Evolutionary conservation across 2,797 vertebrate species (phyloP).

Genomic region (Schizopygopsis malacanthus): DNA sequence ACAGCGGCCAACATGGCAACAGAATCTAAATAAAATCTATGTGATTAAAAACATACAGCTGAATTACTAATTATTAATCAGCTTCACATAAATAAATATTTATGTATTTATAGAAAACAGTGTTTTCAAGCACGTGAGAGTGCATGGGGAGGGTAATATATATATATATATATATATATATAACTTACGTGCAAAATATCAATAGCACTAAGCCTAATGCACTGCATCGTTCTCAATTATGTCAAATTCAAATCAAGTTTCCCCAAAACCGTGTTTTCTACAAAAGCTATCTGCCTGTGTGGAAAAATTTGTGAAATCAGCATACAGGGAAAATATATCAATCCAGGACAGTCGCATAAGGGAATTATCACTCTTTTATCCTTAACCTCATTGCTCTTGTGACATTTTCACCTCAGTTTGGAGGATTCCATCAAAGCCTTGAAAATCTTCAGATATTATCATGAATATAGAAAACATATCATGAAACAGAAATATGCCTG

Average conservation of each 20-base stretch:
- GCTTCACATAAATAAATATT: background rate
- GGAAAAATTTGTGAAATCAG: background rate
- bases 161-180: no score
- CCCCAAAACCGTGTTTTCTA: background rate
- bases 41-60: background rate
- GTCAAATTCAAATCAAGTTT: constrained; percentile 12
- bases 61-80: background rate
- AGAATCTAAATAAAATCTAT: background rate
- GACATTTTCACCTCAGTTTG: background rate
- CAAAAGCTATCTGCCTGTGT: background rate
- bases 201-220: background rate
- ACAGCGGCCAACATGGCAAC: background rate
- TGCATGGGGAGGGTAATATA: background rate
- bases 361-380: background rate
- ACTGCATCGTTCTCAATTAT: background rate
- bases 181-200: background rate
- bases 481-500: background rate
- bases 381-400: background rate
- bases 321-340: background rate
- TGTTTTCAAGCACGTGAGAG: background rate
- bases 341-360: background rate
- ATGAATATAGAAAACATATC: background rate
- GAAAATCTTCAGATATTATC: background rate
- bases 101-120: background rate
- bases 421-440: background rate